phyloP scores from a whole-genome alignment of 2,797 vertebrate species.

The Fratercula arctica region DNA sequence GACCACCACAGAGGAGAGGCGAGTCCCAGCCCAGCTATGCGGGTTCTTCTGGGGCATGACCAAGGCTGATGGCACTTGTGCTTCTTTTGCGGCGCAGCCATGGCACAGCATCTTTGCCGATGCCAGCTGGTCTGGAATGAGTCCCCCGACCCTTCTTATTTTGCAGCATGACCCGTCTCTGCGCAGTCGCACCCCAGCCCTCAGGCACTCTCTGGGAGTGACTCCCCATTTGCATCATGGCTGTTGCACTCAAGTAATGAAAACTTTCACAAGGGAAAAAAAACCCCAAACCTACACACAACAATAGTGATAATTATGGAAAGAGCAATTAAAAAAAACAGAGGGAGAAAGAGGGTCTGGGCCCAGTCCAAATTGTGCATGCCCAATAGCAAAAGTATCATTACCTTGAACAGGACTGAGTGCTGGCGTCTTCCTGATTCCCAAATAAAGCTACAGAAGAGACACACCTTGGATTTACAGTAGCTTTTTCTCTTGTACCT shows the following conservation, averaged over 20 bases:
- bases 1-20: not conserved
- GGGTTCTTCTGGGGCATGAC: not conserved
- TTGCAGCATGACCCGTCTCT: not conserved
- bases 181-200: not conserved
- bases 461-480: not conserved
- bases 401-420: not conserved
- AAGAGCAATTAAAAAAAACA: conserved; percentile 15
- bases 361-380: not conserved
- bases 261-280: conserved; percentile 16
- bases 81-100: not conserved
- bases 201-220: conserved; percentile 41
- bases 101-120: not conserved
- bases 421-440: not conserved
- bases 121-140: not conserved
- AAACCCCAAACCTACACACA: not conserved
- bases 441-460: not conserved
- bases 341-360: not conserved
- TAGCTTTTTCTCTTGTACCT: not conserved
- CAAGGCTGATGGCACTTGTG: not conserved
- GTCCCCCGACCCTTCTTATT: not conserved
- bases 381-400: not conserved
- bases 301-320: conserved; percentile 22
- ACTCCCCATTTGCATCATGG: conserved; percentile 28
- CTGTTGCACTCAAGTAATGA: not conserved
- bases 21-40: not conserved